Conservation (phyloP, 1,140 invertebrate genomes). For the Tetramorium simillimum region DNA sequence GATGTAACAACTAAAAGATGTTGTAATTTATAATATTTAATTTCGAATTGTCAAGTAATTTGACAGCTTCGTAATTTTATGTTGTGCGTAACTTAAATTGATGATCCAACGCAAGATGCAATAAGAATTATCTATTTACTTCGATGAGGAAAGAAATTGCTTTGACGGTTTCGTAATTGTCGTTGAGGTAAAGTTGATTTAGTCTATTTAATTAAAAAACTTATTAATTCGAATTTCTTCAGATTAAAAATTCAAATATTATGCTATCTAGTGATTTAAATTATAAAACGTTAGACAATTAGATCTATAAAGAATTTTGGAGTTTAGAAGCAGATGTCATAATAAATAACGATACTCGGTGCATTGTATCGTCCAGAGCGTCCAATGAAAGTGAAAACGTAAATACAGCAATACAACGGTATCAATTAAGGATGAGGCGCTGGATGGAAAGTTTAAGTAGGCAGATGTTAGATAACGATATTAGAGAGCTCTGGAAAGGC, state of each 20-base stretch:
- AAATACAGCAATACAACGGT: slow-evolving; percentile 29
- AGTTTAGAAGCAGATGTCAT: neutral
- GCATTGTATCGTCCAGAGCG: neutral
- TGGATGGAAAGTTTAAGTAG: slow-evolving; percentile 42
- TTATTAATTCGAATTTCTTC: slow-evolving; percentile 2
- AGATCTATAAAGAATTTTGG: neutral
- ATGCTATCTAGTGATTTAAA: neutral
- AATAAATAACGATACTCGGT: neutral
- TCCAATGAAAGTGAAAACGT: slow-evolving; percentile 47
- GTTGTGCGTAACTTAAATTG: neutral
- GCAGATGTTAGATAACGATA: slow-evolving; percentile 42
- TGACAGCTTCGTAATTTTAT: neutral
- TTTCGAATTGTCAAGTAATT: neutral
- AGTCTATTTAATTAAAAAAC: neutral
- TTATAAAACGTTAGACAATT: neutral
- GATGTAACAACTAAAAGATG: neutral
- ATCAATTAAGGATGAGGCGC: slow-evolving; percentile 45
- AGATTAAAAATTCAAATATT: neutral
- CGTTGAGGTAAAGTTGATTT: neutral
- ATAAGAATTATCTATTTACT: neutral
- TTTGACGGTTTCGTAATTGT: slow-evolving; percentile 4
- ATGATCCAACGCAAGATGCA: neutral
- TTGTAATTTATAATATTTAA: neutral
- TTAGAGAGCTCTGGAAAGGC: slow-evolving; percentile 17
- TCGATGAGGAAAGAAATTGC: neutral